Evolutionary conservation across 2,113 vertebrate genomes (phyloP).

Genomic region (Scartelaos histophorus): DNA sequence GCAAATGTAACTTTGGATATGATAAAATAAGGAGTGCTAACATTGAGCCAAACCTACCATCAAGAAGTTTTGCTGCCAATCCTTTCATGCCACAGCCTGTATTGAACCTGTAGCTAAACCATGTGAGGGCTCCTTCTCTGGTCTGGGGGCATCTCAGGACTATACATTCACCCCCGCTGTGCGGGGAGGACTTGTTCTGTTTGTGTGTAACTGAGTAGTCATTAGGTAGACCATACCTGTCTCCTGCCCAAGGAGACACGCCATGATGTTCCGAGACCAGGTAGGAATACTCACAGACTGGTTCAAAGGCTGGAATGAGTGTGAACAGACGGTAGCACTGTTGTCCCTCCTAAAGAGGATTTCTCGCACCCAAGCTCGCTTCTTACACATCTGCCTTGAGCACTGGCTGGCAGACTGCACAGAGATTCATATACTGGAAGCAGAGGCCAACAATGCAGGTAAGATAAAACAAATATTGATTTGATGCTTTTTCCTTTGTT

Average conservation of each 20-base stretch:
- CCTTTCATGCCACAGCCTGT: constrained; percentile 26
- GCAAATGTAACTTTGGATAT: constrained; percentile 54
- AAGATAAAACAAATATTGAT: constrained; percentile 9
- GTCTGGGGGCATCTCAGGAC: constrained; percentile 76
- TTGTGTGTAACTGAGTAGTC: constrained; percentile 51
- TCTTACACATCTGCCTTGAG: constrained; percentile 95
- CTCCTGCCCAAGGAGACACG: constrained; percentile 71
- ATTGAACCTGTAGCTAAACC: constrained; percentile 67
- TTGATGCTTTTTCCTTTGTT: background rate
- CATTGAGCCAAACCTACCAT: constrained; percentile 27
- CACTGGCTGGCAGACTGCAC: constrained; percentile 93
- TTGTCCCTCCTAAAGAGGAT: constrained; percentile 91
- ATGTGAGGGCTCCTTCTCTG: constrained; percentile 78
- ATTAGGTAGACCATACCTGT: constrained; percentile 48
- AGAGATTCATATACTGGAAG: constrained; percentile 92
- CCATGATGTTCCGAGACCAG: constrained; percentile 99
- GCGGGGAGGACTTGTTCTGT: constrained; percentile 63
- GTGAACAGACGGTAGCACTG: constrained; percentile 95
- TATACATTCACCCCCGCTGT: constrained; percentile 64
- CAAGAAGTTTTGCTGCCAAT: constrained; percentile 22
- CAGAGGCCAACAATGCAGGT: constrained; percentile 96
- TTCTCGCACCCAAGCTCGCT: constrained; percentile 92
- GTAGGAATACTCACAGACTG: constrained; percentile 93
- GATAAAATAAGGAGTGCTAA: constrained; percentile 44
- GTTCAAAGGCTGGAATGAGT: constrained; percentile 98